Evolutionary conservation across 2,888 invertebrate species (phyloP), one percentile per base, ranked within the genome.

Genomic region (Horisme vitalbata): DNA sequence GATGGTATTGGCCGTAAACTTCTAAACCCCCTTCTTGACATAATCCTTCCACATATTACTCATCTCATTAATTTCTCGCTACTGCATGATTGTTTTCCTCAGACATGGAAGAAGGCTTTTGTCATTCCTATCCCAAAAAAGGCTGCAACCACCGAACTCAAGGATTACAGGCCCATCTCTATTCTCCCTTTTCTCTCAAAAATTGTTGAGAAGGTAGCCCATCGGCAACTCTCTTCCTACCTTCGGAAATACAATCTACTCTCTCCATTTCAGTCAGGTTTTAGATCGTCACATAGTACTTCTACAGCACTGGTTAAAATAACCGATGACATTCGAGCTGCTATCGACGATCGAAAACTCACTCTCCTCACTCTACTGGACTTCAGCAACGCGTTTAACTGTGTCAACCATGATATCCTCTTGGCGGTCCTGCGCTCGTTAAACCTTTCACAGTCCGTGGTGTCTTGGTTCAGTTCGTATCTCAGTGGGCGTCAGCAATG

Each of bases 81-180:
- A 1, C 1, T 4, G 0, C 9, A 11, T 21, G 12, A 12, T 5
- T 5, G 7, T 12, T 33, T 33, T 10, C 21, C 32, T n/a, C 11
- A n/a, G 3, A 1, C 4, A 6, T 33, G 32, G 32, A 33, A 33
- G 12, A 33, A 21, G 12, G 32, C 32, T 4, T 20, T 6, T n/a
- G 21, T 33, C 12, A 33, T 33, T 5, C 32, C 31, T 5, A 31
- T 31, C 5, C 31, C 31, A 5, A 31, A 31, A 10, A 15, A 18
- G 13, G 2, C 31, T 18, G n/a, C 1, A 1, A 5, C 6, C 1
- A 4, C 18, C 9, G n/a, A 15, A 1, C n/a, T 18, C 3, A 33
- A 33, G 9, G 21, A 33, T 4, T 33, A 10, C n/a, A 5, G 20
- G 1, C 32, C 20, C 2, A 33, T 21, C 11, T 26, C 26, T 26